Percentiles rank a stretch among this genome's conserved stretches.
These are phyloP conservation scores for Opisthocomus hoazin DNA, from an alignment of 2,113 vertebrate genomes.

Conservation along the genomic window DNA sequence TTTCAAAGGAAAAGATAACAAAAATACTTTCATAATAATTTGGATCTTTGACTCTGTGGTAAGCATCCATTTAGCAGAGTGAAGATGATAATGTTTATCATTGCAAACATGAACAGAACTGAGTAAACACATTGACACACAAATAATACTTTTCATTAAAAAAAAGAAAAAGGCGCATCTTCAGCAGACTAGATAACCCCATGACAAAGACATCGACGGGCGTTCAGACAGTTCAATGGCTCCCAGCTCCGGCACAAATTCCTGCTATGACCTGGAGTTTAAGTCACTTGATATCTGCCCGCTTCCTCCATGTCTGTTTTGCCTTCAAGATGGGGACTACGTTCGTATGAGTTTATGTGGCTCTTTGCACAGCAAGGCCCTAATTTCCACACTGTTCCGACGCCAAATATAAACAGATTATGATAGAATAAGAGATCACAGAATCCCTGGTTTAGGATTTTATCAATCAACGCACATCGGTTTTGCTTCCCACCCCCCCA, in stretches of 20 bases:
- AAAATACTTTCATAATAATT: not conserved
- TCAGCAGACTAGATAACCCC: not conserved
- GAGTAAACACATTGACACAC: not conserved
- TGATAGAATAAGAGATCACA: not conserved
- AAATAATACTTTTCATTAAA: not conserved
- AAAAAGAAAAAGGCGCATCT: too few relatives aligned
- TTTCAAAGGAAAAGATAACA: not conserved
- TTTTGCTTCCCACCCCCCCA: not conserved
- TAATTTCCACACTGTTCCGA: not conserved
- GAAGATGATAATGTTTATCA: not conserved
- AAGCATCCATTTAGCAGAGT: not conserved
- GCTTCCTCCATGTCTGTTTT: not conserved
- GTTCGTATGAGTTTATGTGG: too few relatives aligned
- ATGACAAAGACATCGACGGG: not conserved
- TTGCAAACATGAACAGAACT: not conserved
- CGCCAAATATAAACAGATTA: not conserved
- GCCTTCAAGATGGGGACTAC: not conserved
- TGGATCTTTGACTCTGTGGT: not conserved
- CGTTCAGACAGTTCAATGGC: not conserved
- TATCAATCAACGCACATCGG: not conserved
- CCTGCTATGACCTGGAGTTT: not conserved
- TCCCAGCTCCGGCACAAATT: not conserved
- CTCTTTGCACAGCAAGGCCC: not conserved
- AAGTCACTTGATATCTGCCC: too few relatives aligned
- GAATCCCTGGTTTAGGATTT: not conserved